Base-by-base conservation (phyloP, 37 sponge, comb jelly and placozoan species). In the Agelas oroides region DNA sequence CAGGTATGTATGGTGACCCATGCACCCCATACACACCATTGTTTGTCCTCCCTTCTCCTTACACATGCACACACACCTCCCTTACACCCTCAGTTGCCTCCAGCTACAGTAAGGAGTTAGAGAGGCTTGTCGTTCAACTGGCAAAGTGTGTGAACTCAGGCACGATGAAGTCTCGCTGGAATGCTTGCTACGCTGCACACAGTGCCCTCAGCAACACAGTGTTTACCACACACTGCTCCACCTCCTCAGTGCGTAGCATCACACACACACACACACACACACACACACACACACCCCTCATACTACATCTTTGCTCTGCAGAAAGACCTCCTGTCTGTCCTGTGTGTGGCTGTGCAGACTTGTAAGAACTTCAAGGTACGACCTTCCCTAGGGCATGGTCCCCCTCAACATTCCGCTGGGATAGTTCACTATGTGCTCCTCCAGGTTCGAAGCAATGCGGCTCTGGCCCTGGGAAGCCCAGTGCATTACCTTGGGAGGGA, bases 151-250 rank as follows among this genome's bases (percentile, higher is more conserved):
- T 76, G 31, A 66, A 75, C 61, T 34, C 53, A 13, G 89, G 89
- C 5, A 54, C 71, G 0, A 59, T 88, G 78, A 88, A 86, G 85
- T 61, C 76, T 5, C 23, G 91, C n/a, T 91, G 91, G 91, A 91
- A 91, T 81, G 82, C 91, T 60, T 86, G 91, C 63, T 91, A 81
- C 70, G 91, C 91, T 53, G 83, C 84, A 37, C 65, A 83, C 76
- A 78, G 62, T 71, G 83, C 71, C 32, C 59, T 89, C 89, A 27
- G 56, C 18, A 89, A 83, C 53, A 1, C 73, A 54, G 54, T 65
- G 5, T 83, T 89, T n/a, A 41, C 30, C 31, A 33, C 71, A 19
- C 5, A 71, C 40, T 83, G 58, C 39, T 41, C 53, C 18, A 13
- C 62, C 16, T 5, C 68, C 19, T 19, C 68, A 19, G 68, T 67